Conservation (phyloP, 2,113 vertebrate genomes). For the Dendropsophus ebraccatus region DNA sequence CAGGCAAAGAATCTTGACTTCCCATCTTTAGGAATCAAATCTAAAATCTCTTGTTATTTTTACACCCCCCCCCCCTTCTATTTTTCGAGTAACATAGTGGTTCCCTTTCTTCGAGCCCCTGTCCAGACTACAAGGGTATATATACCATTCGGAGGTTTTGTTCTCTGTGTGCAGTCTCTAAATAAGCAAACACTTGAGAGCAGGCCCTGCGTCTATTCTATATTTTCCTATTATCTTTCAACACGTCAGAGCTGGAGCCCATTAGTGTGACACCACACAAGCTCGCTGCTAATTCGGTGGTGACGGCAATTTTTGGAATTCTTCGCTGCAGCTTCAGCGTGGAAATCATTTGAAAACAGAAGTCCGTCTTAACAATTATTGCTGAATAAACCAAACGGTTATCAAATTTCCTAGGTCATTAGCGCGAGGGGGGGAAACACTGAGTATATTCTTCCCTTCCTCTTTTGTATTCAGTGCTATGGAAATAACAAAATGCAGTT, state of each 20-base stretch:
- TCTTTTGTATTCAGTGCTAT: conserved; percentile 65
- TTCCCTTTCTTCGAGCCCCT: neutral
- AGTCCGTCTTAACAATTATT: conserved; percentile 66
- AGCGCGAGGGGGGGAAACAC: conserved; percentile 66
- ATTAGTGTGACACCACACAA: conserved; percentile 43
- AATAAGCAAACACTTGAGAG: conserved; percentile 8
- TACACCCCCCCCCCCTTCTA: neutral
- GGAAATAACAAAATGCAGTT: conserved; percentile 69
- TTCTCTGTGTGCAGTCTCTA: conserved; percentile 32
- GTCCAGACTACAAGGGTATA: neutral
- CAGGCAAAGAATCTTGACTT: too few species aligned
- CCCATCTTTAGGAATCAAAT: neutral
- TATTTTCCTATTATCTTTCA: conserved; percentile 51
- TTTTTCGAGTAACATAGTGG: conserved; percentile 6
- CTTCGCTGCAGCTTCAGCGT: conserved; percentile 30
- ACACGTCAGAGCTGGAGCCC: conserved; percentile 36
- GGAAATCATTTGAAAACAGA: conserved; percentile 39
- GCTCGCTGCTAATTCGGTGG: conserved; percentile 44
- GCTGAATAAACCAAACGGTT: conserved; percentile 67
- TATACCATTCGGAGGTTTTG: neutral
- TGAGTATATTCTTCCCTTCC: conserved; percentile 64
- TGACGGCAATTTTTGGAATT: conserved; percentile 53
- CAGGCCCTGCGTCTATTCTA: conserved; percentile 12
- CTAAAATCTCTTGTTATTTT: neutral
- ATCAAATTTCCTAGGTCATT: conserved; percentile 66